These are phyloP conservation scores for Nyctalus aviator DNA, from an alignment of 2,797 vertebrate species.

Conservation along the genomic window DNA sequence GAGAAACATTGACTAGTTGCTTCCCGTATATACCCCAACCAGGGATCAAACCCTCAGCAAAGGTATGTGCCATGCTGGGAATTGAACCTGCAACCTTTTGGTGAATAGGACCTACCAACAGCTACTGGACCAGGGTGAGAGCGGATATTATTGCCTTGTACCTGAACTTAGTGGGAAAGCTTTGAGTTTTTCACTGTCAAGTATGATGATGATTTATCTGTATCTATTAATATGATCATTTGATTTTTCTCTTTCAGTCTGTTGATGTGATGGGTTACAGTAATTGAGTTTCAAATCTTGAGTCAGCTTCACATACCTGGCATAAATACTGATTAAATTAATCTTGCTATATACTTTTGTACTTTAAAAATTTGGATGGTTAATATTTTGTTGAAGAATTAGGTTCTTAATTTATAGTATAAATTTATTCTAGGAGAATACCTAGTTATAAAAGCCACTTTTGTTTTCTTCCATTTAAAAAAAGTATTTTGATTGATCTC, in stretches of 20 bases:
- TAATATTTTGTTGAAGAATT: neutral
- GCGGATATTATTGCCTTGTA: neutral
- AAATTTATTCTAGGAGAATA: neutral
- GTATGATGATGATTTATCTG: neutral
- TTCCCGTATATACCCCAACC: neutral
- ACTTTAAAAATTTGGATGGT: neutral
- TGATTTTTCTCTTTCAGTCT: neutral
- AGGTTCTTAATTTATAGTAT: neutral
- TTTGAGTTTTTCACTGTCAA: neutral
- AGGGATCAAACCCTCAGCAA: neutral
- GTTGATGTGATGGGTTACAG: neutral
- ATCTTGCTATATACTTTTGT: neutral
- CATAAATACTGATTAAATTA: neutral
- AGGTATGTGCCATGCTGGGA: neutral
- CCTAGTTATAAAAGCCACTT: neutral
- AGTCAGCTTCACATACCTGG: neutral
- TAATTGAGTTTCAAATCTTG: neutral
- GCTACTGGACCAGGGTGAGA: neutral
- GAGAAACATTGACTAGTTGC: neutral
- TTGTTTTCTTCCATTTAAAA: constrained; percentile 18
- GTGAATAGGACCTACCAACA: neutral
- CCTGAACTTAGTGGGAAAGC: neutral
- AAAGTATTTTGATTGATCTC: neutral
- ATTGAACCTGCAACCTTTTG: neutral
- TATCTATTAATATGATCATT: neutral